phyloP scores from a whole-genome alignment of 1,140 invertebrate genomes.

The Acromyrmex heyeri region DNA sequence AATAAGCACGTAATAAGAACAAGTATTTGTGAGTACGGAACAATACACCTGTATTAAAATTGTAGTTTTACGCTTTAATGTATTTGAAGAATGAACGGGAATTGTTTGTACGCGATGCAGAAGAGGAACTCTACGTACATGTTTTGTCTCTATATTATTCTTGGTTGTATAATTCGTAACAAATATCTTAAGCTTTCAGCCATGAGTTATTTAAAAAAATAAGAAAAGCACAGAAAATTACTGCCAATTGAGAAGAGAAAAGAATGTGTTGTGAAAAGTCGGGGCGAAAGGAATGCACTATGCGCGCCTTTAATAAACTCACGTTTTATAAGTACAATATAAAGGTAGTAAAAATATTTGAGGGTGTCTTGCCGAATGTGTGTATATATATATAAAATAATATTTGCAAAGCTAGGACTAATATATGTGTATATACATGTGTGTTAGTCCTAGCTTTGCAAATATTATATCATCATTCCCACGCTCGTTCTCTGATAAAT shows the following conservation, averaged over 20 bases:
- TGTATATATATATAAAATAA: too few species aligned
- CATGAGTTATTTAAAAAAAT: slow-evolving; percentile 39
- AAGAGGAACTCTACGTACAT: not conserved
- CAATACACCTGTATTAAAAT: slow-evolving; percentile 30
- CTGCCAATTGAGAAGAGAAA: slow-evolving; percentile 10
- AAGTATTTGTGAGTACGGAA: not conserved
- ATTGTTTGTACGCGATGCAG: slow-evolving; percentile 16
- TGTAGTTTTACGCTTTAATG: slow-evolving; percentile 6
- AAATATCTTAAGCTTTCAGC: slow-evolving; percentile 35
- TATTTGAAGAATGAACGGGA: not conserved
- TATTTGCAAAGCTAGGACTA: too few species aligned
- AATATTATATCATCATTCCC: not conserved
- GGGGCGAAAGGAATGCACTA: not conserved
- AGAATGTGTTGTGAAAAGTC: slow-evolving; percentile 15
- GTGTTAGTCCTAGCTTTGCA: not conserved
- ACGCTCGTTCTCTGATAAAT: not conserved
- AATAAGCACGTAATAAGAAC: slow-evolving; percentile 17
- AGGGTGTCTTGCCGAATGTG: not conserved
- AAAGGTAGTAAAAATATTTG: not conserved
- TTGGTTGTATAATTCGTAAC: not conserved
- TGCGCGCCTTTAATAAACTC: slow-evolving; percentile 28
- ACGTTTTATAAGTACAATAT: not conserved
- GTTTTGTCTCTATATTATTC: not conserved
- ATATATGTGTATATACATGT: too few species aligned
- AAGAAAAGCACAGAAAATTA: not conserved